Evolutionary conservation across 2,888 invertebrate genomes (phyloP).

Genomic region (Gasteruption jaculator): DNA sequence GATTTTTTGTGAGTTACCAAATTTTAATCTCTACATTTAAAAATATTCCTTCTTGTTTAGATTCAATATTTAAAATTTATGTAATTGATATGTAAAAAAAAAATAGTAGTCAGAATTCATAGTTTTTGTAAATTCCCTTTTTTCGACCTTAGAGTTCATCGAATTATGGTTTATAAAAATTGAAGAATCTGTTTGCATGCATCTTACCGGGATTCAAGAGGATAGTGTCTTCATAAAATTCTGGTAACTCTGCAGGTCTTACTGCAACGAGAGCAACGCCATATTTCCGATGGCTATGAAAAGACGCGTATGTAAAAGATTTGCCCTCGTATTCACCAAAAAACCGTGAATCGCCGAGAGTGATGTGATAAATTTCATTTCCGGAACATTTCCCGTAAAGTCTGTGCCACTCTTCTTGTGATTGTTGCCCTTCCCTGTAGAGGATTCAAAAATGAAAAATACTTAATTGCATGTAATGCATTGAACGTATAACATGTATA

Average conservation of each 20-base stretch:
- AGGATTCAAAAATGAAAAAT: neutral
- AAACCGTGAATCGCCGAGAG: constrained; percentile 90
- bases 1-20: too few species aligned
- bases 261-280: constrained; percentile 96
- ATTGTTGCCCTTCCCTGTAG: constrained; percentile 86
- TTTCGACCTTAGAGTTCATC: neutral
- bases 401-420: constrained; percentile 96
- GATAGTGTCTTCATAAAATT: constrained; percentile 94
- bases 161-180: too few species aligned
- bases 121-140: neutral
- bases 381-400: constrained; percentile 98
- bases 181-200: neutral
- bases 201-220: constrained; percentile 75
- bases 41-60: too few species aligned
- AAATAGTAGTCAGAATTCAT: constrained; percentile 1
- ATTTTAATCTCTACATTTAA: too few species aligned
- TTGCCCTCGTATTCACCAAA: constrained; percentile 99
- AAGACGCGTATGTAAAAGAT: constrained; percentile 98
- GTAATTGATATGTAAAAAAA: neutral
- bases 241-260: constrained; percentile 85
- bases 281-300: constrained; percentile 98
- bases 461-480: neutral
- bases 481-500: neutral
- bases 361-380: constrained; percentile 98
- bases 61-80: neutral